These are phyloP conservation scores for Alexandromys fortis DNA, from an alignment of 2,113 vertebrate species.

Conservation along the genomic window DNA sequence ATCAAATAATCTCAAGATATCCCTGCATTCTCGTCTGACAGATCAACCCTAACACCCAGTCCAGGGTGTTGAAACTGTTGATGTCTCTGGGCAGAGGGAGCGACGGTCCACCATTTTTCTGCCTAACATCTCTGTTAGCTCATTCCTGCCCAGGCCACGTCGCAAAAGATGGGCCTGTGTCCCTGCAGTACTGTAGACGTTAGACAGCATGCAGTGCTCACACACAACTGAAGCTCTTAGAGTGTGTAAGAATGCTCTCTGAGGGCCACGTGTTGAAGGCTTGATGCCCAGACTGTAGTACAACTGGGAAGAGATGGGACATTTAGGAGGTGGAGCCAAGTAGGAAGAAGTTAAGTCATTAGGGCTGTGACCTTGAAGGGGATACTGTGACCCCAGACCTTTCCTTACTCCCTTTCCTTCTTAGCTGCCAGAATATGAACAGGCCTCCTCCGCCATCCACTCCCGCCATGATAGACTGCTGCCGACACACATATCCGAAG, in stretches of 20 bases:
- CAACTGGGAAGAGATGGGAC: not conserved
- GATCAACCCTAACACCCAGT: not conserved
- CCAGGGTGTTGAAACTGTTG: not conserved
- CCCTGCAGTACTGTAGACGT: not conserved
- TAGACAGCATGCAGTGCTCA: not conserved
- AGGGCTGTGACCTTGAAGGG: not conserved
- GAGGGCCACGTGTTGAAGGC: not conserved
- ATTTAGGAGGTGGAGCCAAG: not conserved
- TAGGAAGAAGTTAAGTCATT: not conserved
- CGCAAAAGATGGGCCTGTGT: rapidly evolving
- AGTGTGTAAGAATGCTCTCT: too few species aligned
- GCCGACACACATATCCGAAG: not conserved
- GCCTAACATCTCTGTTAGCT: not conserved
- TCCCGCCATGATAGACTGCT: not conserved
- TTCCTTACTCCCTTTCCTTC: not conserved
- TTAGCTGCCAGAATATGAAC: not conserved
- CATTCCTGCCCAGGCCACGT: rapidly evolving
- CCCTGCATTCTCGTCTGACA: not conserved
- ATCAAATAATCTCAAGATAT: not conserved
- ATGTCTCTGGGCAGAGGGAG: not conserved
- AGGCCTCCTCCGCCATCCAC: not conserved
- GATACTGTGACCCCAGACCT: too few species aligned
- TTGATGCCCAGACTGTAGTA: not conserved
- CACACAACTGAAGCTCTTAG: not conserved
- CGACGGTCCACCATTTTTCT: rapidly evolving